phyloP scores from a whole-genome alignment of 2,113 vertebrate genomes.

The Pan troglodytes region NHGRI_mPanTro3-v2.1_pri NC_072407.2:126270501-126271000 shows the following conservation, averaged over 20 bases:
- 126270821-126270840: slow-evolving; percentile 62
- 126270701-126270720: neutral
- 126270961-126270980: neutral
- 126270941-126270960: slow-evolving; percentile 49
- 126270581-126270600: too few relatives aligned
- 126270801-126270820: slow-evolving; percentile 59
- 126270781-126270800: slow-evolving; percentile 21
- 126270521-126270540: neutral
- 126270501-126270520: neutral
- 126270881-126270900: slow-evolving; percentile 11
- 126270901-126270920: slow-evolving; percentile 33
- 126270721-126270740: neutral
- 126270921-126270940: slow-evolving; percentile 36
- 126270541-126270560: neutral
- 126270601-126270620: neutral
- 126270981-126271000: neutral
- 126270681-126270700: neutral
- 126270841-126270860: neutral
- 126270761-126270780: neutral
- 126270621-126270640: too few relatives aligned
- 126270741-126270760: slow-evolving; percentile 22
- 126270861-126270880: neutral
- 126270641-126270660: neutral
- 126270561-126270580: neutral
- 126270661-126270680: neutral